These are phyloP conservation scores for Oedothorax gibbosus DNA, from an alignment of 1,140 invertebrate species.

Conservation along the genomic window DNA sequence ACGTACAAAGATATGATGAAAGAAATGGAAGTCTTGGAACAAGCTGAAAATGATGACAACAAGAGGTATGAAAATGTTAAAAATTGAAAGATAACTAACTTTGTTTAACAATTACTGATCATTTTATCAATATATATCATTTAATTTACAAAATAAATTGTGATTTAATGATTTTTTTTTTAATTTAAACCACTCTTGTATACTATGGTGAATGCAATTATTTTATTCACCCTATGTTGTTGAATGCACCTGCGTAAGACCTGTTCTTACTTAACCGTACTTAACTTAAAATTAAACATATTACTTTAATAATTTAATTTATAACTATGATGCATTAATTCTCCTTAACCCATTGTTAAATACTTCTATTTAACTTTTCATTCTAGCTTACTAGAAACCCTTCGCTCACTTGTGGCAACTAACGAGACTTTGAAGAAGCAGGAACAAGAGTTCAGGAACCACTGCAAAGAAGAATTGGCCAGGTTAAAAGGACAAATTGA, in stretches of 20 bases:
- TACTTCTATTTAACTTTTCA: not conserved
- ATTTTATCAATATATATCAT: not conserved
- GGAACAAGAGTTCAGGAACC: conserved; percentile 80
- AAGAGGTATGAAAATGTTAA: conserved; percentile 68
- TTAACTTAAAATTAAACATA: too few species aligned
- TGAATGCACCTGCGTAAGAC: too few species aligned
- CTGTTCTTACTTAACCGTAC: too few species aligned
- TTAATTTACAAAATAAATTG: not conserved
- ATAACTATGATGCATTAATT: too few species aligned
- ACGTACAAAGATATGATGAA: conserved; percentile 65
- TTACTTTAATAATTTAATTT: too few species aligned
- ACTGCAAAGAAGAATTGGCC: conserved; percentile 78
- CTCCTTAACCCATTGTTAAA: too few species aligned
- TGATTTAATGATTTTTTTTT: not conserved
- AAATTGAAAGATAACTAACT: not conserved
- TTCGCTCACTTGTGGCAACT: conserved; percentile 76
- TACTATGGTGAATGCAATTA: too few species aligned
- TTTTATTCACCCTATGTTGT: too few species aligned
- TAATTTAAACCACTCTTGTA: not conserved
- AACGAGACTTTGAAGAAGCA: conserved; percentile 81
- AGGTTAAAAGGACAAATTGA: conserved; percentile 71
- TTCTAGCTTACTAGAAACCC: conserved; percentile 74
- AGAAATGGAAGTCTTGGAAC: conserved; percentile 68
- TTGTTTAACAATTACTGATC: not conserved
- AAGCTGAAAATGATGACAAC: conserved; percentile 69